Conservation (phyloP, 2,113 vertebrate genomes). For the Corapipo altera region DNA sequence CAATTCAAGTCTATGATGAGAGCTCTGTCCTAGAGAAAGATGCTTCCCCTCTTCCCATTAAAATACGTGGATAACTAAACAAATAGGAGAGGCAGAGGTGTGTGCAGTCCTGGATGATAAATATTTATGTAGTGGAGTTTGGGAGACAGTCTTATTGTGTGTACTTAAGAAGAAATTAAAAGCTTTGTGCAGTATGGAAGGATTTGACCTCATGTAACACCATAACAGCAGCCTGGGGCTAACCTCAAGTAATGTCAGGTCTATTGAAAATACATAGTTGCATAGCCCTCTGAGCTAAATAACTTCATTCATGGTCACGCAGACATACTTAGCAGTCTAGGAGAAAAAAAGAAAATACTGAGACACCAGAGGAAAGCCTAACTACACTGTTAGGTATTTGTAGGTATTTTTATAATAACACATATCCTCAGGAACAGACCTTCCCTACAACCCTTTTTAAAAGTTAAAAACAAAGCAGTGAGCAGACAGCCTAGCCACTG, state of each 20-base stretch:
- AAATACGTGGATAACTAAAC: not conserved
- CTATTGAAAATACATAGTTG: conserved; percentile 45
- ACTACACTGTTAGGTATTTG: conserved; percentile 11
- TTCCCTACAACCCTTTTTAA: conserved; percentile 36
- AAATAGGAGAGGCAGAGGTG: not conserved
- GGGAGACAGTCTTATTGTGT: not conserved
- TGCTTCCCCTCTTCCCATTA: not conserved
- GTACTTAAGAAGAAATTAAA: conserved; percentile 35
- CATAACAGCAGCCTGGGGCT: conserved; percentile 29
- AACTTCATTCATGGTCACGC: conserved; percentile 45
- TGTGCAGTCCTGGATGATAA: not conserved
- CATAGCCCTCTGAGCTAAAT: conserved; percentile 24
- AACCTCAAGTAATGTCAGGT: conserved; percentile 49
- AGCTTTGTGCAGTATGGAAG: conserved; percentile 4
- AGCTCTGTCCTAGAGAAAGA: not conserved
- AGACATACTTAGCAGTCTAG: conserved; percentile 43
- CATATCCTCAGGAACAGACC: conserved; percentile 29
- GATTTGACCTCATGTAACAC: conserved; percentile 50
- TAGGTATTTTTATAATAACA: conserved; percentile 53
- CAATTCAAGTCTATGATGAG: not conserved
- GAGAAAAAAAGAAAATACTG: conserved; percentile 44
- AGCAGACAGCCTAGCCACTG: conserved; percentile 54
- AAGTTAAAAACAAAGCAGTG: conserved; percentile 63
- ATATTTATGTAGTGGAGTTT: not conserved
- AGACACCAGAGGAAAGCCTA: conserved; percentile 31